Evolutionary conservation across 2,888 invertebrate genomes (phyloP).

Genomic region (Sarcophaga caerulescens): DNA sequence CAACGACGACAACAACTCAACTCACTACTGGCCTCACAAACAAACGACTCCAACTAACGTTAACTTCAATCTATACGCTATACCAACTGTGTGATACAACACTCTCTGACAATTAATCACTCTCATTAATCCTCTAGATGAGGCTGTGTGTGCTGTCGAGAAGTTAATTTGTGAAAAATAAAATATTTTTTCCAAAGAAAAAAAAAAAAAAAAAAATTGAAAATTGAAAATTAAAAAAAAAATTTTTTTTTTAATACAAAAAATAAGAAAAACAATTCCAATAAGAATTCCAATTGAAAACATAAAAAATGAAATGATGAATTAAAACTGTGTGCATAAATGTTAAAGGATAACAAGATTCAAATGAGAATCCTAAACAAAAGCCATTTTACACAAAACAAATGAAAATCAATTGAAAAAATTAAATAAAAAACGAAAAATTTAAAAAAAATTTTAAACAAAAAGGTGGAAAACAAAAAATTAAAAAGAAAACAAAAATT

Average conservation of each 20-base stretch:
- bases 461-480: background rate
- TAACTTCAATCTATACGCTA: conserved; percentile 10
- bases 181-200: conserved; percentile 41
- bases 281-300: conserved; percentile 4
- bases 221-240: background rate
- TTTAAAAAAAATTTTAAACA: conserved; percentile 13
- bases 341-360: background rate
- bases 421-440: conserved; percentile 1
- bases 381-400: background rate
- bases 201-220: conserved; percentile 23
- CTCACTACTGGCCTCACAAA: background rate
- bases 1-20: conserved; percentile 1
- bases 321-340: background rate
- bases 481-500: background rate
- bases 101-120: conserved; percentile 65
- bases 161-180: conserved; percentile 55
- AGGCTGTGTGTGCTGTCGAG: conserved; percentile 51
- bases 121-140: conserved; percentile 65
- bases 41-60: conserved; percentile 3
- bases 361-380: background rate
- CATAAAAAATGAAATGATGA: conserved; percentile 14
- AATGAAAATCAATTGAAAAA: background rate
- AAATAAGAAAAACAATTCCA: conserved; percentile 18
- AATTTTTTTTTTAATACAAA: background rate
- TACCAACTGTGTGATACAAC: conserved; percentile 30